Base-by-base conservation (phyloP, 2,888 invertebrate genomes). In the Caenorhabditis macrosperma region DNA sequence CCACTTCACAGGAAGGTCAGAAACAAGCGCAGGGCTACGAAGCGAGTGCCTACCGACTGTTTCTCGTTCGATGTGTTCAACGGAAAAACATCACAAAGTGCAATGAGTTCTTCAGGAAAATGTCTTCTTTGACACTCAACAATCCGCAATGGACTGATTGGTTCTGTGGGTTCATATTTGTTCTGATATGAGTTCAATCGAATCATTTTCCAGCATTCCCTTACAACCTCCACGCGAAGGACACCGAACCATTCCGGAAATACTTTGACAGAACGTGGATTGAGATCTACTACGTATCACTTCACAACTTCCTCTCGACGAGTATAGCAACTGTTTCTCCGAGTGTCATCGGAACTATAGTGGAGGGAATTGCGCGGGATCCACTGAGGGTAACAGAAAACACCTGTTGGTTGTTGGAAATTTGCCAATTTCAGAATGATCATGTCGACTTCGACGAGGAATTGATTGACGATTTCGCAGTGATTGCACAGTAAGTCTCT, bases 221-320 rank as follows among this genome's bases (percentile, higher is more conserved):
- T 0, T 97, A 95, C 91, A 93, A 96, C 60, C 94, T 94, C 91
- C 95, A 94, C 91, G 95, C 96, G 0, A 96, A 96, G 91, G 96
- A 96, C 88, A 95, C 95, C 90, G 94, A 95, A 15, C 93, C 93
- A 41, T 98, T 96, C 91, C 94, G 95, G 17, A 93, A 95, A 66
- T 95, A 95, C 91, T 98, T 96, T 91, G 95, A 95, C 9, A 94
- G 95, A 82, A 95, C 95, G 75, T 98, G 97, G 97, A 96, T 96
- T 91, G 97, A 98, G 91, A 96, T 95, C 30, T 94, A 96, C 87
- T 92, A 96, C 68, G 94, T 94, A 33, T 97, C 97, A 0, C 92
- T 97, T 41, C 95, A 96, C 91, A 97, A 97, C 92, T 95, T 97
- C 90, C 92, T 98, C 44, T 95, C 96, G 15, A 95, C 96, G 0